Percentiles rank a stretch among this genome's conserved stretches.
phyloP scores from a whole-genome alignment of 2,888 invertebrate genomes.

The Labia minor region DNA sequence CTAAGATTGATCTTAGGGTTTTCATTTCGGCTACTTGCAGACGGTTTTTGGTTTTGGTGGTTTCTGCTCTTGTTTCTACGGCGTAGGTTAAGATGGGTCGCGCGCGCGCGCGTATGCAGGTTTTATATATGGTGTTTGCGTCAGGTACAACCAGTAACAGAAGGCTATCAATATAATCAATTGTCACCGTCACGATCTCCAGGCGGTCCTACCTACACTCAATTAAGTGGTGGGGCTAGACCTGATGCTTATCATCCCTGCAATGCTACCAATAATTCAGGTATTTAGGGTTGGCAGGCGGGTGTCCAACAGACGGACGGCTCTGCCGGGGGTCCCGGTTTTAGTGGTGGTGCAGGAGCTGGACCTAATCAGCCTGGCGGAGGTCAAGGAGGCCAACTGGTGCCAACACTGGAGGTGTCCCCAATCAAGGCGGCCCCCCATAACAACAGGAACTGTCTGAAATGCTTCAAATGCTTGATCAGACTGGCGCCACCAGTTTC shows the following conservation, averaged over 20 bases:
- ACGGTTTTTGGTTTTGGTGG: no score
- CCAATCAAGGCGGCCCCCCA: conserved; percentile 33
- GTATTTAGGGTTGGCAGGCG: conserved; percentile 69
- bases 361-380: conserved; percentile 34
- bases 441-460: conserved; percentile 76
- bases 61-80: no score
- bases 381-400: conserved; percentile 42
- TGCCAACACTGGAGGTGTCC: conserved; percentile 28
- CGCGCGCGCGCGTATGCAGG: no score
- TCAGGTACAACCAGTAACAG: conserved; percentile 57
- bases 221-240: conserved; percentile 56
- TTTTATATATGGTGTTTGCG: no score
- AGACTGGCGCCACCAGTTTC: conserved; percentile 64
- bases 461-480: conserved; percentile 87
- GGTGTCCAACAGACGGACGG: conserved; percentile 40
- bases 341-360: conserved; percentile 35
- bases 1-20: no score
- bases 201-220: conserved; percentile 72
- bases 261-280: conserved; percentile 28
- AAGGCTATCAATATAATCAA: conserved; percentile 58
- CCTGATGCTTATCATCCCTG: conserved; percentile 43
- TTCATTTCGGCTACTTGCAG: no score
- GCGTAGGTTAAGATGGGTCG: no score
- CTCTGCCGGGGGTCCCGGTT: conserved; percentile 28
- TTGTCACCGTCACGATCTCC: conserved; percentile 75